phyloP scores from a whole-genome alignment of 1,140 invertebrate genomes.

The Acromyrmex heyeri region DNA sequence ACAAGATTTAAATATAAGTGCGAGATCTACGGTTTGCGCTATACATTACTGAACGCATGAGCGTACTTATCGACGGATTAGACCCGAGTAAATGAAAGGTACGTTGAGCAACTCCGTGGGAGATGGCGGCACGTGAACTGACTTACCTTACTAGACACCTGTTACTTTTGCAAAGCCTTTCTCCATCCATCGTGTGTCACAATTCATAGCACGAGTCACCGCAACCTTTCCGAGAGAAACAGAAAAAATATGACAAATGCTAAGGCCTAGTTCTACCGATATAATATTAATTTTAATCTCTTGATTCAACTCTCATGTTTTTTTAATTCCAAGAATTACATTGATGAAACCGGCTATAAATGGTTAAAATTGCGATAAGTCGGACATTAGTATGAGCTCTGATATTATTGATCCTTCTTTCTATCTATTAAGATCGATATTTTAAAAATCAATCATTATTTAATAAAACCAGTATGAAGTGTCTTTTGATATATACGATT shows the following conservation, averaged over 20 bases:
- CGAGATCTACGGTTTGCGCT: background rate
- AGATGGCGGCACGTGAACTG: slow-evolving; percentile 73
- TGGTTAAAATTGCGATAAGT: background rate
- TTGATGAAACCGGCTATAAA: too few relatives aligned
- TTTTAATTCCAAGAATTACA: too few relatives aligned
- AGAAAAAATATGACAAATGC: background rate
- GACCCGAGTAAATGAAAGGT: background rate
- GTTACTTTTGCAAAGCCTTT: slow-evolving; percentile 68
- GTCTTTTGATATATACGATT: background rate
- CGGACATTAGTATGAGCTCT: too few relatives aligned
- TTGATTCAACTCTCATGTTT: too few relatives aligned
- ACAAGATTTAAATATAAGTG: background rate
- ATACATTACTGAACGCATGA: slow-evolving; percentile 23
- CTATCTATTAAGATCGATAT: background rate
- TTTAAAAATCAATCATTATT: slow-evolving; percentile 14
- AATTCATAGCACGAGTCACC: slow-evolving; percentile 35
- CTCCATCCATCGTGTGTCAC: slow-evolving; percentile 59
- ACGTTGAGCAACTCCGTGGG: slow-evolving; percentile 20
- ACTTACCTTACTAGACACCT: slow-evolving; percentile 63
- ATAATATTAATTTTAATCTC: too few relatives aligned
- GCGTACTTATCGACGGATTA: slow-evolving; percentile 71
- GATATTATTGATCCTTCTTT: background rate
- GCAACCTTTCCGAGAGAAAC: slow-evolving; percentile 62
- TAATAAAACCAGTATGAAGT: background rate
- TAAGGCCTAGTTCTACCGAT: too few relatives aligned